Evolutionary conservation across 2,888 invertebrate genomes (phyloP).

Genomic region (Mimachlamys varia): DNA sequence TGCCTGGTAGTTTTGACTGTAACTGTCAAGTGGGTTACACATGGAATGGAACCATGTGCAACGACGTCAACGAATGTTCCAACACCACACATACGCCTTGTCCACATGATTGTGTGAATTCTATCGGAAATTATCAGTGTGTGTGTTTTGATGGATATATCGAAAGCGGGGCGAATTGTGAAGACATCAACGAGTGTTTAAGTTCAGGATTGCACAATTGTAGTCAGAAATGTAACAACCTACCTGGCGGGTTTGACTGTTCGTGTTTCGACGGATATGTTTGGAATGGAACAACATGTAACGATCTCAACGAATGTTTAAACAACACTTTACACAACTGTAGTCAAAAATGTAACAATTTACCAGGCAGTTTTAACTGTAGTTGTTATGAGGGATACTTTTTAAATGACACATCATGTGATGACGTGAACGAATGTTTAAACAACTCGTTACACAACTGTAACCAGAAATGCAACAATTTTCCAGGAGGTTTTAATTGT

Average conservation of each 20-base stretch:
- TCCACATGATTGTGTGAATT: constrained; percentile 41
- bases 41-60: constrained; percentile 34
- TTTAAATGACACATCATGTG: constrained; percentile 23
- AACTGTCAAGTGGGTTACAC: constrained; percentile 28
- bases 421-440: constrained; percentile 29
- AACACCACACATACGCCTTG: constrained; percentile 28
- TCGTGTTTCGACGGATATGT: constrained; percentile 35
- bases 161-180: constrained; percentile 33
- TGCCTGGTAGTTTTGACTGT: constrained; percentile 16
- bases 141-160: constrained; percentile 44
- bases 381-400: constrained; percentile 36
- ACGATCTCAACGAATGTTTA: constrained; percentile 38
- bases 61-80: constrained; percentile 44
- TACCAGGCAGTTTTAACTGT: constrained; percentile 36
- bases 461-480: constrained; percentile 35
- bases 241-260: constrained; percentile 30
- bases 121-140: constrained; percentile 41
- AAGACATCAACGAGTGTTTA: constrained; percentile 44
- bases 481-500: constrained; percentile 32
- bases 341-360: constrained; percentile 39
- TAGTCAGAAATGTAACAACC: too few relatives aligned
- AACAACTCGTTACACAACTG: not conserved
- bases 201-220: constrained; percentile 41
- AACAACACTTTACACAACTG: not conserved
- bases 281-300: not conserved